Base-by-base conservation (phyloP, 2,113 vertebrate genomes). In the Struthio camelus region DNA sequence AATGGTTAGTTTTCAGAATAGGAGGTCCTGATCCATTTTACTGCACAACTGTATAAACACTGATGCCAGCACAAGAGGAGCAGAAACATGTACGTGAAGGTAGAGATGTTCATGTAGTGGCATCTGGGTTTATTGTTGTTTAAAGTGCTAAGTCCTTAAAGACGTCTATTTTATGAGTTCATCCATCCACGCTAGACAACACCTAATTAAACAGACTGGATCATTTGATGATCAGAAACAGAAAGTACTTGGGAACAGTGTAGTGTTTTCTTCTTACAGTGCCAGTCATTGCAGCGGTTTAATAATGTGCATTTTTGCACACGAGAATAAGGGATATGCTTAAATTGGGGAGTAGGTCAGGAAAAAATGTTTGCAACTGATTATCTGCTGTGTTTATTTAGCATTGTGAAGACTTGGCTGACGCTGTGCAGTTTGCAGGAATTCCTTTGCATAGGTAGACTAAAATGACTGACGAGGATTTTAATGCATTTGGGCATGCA, bases 401-500 rank as follows among this genome's bases (percentile, higher is more conserved):
- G 78, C 6, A 6, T 53, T 69, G 50, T 46, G 67, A 77, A 76
- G 85, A 61, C 53, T 93, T 5, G 18, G 48, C 72, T 76, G 56
- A 12, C 1, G 8, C 66, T 81, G 44, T 48, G 62, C 70, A 71
- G 53, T 85, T 94, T 87, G 75, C 85, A 83, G 65, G 69, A 79
- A 53, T 48, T 91, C 42, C 65, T 80, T 89, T 85, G 85, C 59
- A 95, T 87, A 76, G 66, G 50, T 48, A 79, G 40, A 9, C 65
- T 67, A 14, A 82, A 90, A 80, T 87, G 91, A 80, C 75, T 85
- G 87, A 66, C 62, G 91, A 87, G 66, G 58, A 79, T 91, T 91
- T 91, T 72, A 76, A 93, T 94, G 82, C 30, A 36, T 72, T 72
- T 94, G 87, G 93, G 65, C 78, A 32, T 40, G 17, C n/a, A 89